Evolutionary conservation across 1,140 invertebrate species (phyloP).

Genomic region (Hycleus phaleratus): DNA sequence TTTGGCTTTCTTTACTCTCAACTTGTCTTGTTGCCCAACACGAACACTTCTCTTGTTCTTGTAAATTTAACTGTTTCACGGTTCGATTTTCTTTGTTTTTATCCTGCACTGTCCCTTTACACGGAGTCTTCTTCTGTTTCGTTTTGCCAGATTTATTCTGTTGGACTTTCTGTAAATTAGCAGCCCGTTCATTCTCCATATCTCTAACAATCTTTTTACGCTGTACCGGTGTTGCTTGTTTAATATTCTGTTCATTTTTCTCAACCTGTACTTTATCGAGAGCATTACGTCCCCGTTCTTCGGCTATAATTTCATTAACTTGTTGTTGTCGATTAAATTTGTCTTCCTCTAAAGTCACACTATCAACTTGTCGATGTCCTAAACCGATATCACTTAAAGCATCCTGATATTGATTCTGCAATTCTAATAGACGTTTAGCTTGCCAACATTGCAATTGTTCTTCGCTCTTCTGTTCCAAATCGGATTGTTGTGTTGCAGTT

Average conservation of each 20-base stretch:
- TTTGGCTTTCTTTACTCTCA: not conserved
- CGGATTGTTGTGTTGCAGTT: conserved; percentile 36
- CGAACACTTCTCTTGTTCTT: no score
- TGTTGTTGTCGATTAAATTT: conserved; percentile 32
- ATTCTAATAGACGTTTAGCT: conserved; percentile 41
- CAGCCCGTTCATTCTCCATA: conserved; percentile 44
- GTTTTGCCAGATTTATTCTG: conserved; percentile 12
- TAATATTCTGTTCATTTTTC: conserved; percentile 25
- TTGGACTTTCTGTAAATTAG: conserved; percentile 37
- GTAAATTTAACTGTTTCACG: no score
- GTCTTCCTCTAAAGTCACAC: conserved; percentile 34
- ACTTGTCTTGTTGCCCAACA: not conserved
- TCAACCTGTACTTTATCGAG: conserved; percentile 34
- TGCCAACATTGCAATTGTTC: conserved; percentile 41
- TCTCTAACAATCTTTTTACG: conserved; percentile 41
- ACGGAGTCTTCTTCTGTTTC: conserved; percentile 2
- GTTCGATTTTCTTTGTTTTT: not conserved
- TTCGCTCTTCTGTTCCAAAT: conserved; percentile 41
- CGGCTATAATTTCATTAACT: conserved; percentile 37
- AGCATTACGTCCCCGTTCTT: conserved; percentile 41
- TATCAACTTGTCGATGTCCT: conserved; percentile 41
- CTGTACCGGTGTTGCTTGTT: conserved; percentile 34
- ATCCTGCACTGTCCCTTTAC: not conserved
- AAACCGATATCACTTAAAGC: conserved; percentile 45
- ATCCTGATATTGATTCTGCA: conserved; percentile 45